Conservation (phyloP, 1,140 invertebrate species). For the Trichonephila inaurata region DNA sequence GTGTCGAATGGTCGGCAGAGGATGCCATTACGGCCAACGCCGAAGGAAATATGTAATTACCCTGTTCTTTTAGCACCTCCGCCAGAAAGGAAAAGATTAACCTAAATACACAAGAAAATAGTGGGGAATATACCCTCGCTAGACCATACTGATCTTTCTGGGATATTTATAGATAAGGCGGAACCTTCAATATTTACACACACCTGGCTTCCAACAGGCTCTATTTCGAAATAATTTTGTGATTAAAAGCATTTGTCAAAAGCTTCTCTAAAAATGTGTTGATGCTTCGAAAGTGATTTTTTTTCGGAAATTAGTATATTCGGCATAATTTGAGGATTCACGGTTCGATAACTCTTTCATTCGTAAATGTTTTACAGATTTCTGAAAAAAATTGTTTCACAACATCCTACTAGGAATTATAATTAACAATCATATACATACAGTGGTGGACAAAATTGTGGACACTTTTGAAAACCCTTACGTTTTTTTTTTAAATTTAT, state of each 20-base stretch:
- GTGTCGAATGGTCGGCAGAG: constrained; percentile 16
- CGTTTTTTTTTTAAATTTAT: too few relatives aligned
- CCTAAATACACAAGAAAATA: neutral
- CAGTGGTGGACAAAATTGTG: too few relatives aligned
- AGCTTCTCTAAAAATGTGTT: neutral
- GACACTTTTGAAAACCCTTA: too few relatives aligned
- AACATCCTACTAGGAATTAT: too few relatives aligned
- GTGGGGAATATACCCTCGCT: neutral
- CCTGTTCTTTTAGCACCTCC: constrained; percentile 24
- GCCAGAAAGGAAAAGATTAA: constrained; percentile 16
- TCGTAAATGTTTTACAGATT: too few relatives aligned
- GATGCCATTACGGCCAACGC: constrained; percentile 1
- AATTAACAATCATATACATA: too few relatives aligned
- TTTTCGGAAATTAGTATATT: too few relatives aligned
- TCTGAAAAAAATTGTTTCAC: too few relatives aligned
- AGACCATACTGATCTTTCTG: neutral
- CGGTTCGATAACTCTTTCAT: too few relatives aligned
- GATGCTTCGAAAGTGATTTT: neutral
- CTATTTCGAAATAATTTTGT: neutral
- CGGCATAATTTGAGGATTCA: too few relatives aligned
- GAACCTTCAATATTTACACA: neutral
- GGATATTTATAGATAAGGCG: neutral
- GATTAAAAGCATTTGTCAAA: neutral
- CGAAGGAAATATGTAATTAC: constrained; percentile 35
- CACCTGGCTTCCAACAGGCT: neutral